phyloP scores from a whole-genome alignment of 1,140 invertebrate species.

The Zaprionus capensis region DNA sequence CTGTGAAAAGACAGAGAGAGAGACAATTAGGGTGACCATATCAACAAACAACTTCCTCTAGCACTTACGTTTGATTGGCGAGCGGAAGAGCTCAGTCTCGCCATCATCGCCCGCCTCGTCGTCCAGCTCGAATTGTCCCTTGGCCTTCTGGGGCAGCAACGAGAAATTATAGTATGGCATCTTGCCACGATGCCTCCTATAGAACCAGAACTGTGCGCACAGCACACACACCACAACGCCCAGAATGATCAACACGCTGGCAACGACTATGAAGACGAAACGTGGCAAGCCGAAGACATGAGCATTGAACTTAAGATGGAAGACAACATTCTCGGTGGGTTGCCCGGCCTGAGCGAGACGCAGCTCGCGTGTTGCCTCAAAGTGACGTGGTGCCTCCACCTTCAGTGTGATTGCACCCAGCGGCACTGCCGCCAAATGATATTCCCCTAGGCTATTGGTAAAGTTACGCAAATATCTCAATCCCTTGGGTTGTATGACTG shows the following conservation, averaged over 20 bases:
- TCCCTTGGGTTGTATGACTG: constrained; percentile 79
- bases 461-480: constrained; percentile 74
- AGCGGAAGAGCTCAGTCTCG: constrained; percentile 87
- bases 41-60: neutral
- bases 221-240: constrained; percentile 71
- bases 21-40: neutral
- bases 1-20: constrained; percentile 30
- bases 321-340: constrained; percentile 86
- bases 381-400: constrained; percentile 86
- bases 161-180: constrained; percentile 84
- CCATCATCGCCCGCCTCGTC: constrained; percentile 85
- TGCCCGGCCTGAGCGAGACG: constrained; percentile 83
- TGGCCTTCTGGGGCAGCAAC: constrained; percentile 82
- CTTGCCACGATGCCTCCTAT: constrained; percentile 70
- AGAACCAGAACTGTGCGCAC: constrained; percentile 76
- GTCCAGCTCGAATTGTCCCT: constrained; percentile 82
- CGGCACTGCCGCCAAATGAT: constrained; percentile 85
- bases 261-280: constrained; percentile 89
- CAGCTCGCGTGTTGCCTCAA: constrained; percentile 85
- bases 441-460: constrained; percentile 86
- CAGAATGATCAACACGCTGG: constrained; percentile 85
- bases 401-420: constrained; percentile 86
- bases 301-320: constrained; percentile 88
- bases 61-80: constrained; percentile 85
- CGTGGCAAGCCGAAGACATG: constrained; percentile 89